Base-by-base conservation (phyloP, 2,888 invertebrate species). In the Cephus pulcher region DNA sequence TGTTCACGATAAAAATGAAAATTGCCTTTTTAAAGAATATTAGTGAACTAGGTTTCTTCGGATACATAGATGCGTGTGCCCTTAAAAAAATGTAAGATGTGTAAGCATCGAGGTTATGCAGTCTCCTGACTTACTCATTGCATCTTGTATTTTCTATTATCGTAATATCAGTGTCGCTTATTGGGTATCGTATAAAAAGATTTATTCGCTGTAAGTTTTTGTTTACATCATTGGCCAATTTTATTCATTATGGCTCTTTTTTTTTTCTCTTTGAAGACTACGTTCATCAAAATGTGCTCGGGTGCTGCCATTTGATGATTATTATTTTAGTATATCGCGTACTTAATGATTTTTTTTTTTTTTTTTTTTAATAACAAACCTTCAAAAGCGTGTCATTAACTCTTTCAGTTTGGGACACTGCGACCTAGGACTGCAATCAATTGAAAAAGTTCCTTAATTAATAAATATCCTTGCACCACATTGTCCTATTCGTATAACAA, bases 261-360 rank as follows among this genome's bases (percentile, higher is more conserved):
- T 56, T 56, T 56, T 56, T 56, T 56, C 56, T 56, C 23, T 56
- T 56, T 56, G 56, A 56, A 56, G 9, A 56, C 56, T 23, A 23
- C 23, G 9, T 23, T 23, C 56, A 56, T 56, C 56, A 56, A 56
- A 56, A 56, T 23, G 23, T 56, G 23, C 56, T 56, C 23, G 56
- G 23, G 9, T 23, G 23, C 9, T 23, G 56, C 23, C 23, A 15
- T 56, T 56, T 23, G 82, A 83, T 82, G 81, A 85, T 85, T 76
- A 84, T 83, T 81, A 78, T 79, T 75, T 86, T 82, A 78, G 80
- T 80, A 79, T 70, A 81, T 79, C 73, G 71, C 77, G 84, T 86
- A 85, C 83, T 85, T 86, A 85, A 82, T 15, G 80, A 56, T 23
- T 35, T 11, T 40, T 56, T 56, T 56, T 56, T 15, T 23, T 12